phyloP scores from a whole-genome alignment of 2,797 vertebrate genomes.

The Helicolenus hilgendorfi region DNA sequence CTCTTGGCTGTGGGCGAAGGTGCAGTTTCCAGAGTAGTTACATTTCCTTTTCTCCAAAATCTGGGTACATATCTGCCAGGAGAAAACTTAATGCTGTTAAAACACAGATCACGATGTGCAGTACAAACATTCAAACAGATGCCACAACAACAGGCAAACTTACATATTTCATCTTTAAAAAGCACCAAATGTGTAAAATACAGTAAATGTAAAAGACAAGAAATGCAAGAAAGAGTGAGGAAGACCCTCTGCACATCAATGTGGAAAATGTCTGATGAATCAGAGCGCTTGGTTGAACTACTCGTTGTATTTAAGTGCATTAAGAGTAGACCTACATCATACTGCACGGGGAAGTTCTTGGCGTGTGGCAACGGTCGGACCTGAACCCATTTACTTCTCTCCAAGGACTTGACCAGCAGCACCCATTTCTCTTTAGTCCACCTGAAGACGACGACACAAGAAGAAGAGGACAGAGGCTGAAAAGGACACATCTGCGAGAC shows the following conservation, averaged over 20 bases:
- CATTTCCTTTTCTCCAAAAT: slow-evolving; percentile 94
- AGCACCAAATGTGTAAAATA: not conserved
- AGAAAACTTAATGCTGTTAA: not conserved
- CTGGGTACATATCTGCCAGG: slow-evolving; percentile 93
- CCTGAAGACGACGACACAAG: slow-evolving; percentile 76
- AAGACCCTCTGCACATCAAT: not conserved
- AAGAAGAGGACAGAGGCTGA: not conserved
- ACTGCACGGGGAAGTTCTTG: slow-evolving; percentile 93
- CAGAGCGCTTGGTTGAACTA: not conserved
- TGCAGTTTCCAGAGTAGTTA: slow-evolving; percentile 94
- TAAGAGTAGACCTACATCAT: slow-evolving; percentile 91
- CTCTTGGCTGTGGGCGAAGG: slow-evolving; percentile 96
- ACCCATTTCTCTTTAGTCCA: slow-evolving; percentile 95
- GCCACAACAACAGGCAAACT: not conserved
- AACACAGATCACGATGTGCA: not conserved
- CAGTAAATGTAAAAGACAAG: not conserved
- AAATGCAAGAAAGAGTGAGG: not conserved
- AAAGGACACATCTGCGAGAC: not conserved
- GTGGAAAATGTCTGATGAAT: not conserved
- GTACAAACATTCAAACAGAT: not conserved
- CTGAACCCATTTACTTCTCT: slow-evolving; percentile 95
- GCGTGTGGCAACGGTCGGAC: slow-evolving; percentile 94
- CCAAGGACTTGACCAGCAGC: slow-evolving; percentile 94
- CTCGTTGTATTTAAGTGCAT: not conserved
- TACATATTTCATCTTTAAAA: not conserved